Evolutionary conservation across 2,888 invertebrate species (phyloP).

Genomic region (Euplexia lucipara): DNA sequence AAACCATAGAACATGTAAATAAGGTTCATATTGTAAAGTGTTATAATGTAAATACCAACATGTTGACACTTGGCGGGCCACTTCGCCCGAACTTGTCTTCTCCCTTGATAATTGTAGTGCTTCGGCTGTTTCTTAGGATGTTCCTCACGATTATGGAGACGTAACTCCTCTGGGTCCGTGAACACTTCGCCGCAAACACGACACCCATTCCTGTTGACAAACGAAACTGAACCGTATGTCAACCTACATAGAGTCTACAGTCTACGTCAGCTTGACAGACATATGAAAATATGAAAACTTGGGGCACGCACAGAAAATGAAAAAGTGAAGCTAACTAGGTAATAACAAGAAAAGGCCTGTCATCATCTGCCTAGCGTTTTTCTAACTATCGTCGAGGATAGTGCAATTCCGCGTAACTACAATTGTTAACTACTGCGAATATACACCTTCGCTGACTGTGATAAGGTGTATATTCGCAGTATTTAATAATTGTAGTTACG

Average conservation of each 20-base stretch:
- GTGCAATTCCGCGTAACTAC: no score
- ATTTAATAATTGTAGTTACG: no score
- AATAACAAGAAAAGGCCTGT: no score
- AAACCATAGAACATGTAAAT: not conserved
- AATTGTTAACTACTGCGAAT: no score
- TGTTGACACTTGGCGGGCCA: slow-evolving; percentile 83
- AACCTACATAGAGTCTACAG: slow-evolving; percentile 73
- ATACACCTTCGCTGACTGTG: no score
- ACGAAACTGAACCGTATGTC: slow-evolving; percentile 16
- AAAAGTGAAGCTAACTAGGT: no score
- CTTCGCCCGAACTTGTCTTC: slow-evolving; percentile 62
- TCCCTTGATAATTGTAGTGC: slow-evolving; percentile 79
- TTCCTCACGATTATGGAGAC: slow-evolving; percentile 78
- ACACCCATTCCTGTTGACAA: slow-evolving; percentile 78
- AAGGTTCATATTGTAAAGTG: slow-evolving; percentile 19
- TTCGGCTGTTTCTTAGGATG: slow-evolving; percentile 81
- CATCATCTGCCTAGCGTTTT: no score
- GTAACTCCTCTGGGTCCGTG: slow-evolving; percentile 75
- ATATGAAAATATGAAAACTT: no score
- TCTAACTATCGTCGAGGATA: no score
- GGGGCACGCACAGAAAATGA: no score
- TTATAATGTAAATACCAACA: slow-evolving; percentile 67
- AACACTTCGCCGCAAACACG: slow-evolving; percentile 83
- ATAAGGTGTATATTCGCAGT: no score
- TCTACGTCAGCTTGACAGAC: slow-evolving; percentile 73